Percentiles rank a stretch among this genome's conserved stretches.
phyloP scores from a whole-genome alignment of 2,797 vertebrate genomes.

The Heterohyrax brucei region DNA sequence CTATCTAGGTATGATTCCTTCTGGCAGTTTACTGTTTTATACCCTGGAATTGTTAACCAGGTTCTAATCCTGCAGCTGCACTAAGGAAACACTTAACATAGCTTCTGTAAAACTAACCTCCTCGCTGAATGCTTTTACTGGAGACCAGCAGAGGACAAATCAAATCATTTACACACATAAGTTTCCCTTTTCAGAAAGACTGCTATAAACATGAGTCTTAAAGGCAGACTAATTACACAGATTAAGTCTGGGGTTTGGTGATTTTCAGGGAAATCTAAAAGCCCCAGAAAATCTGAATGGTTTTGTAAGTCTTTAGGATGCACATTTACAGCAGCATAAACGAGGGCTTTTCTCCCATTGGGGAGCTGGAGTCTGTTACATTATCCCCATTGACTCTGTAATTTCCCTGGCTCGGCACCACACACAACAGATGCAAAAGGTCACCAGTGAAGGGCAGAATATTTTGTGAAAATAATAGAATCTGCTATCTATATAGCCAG shows the following conservation, averaged over 20 bases:
- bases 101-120: conserved; percentile 35
- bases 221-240: conserved; percentile 74
- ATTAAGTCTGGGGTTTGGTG: conserved; percentile 58
- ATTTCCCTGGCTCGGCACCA: conserved; percentile 83
- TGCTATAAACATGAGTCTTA: conserved; percentile 51
- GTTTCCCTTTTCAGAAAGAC: conserved; percentile 36
- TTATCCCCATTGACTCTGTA: conserved; percentile 84
- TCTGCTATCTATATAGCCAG: conserved; percentile 71
- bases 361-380: conserved; percentile 82
- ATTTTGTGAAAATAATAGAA: conserved; percentile 83
- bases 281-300: conserved; percentile 51
- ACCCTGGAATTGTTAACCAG: conserved; percentile 47
- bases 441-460: conserved; percentile 84
- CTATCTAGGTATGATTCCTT: conserved; percentile 36
- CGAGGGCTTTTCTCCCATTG: conserved; percentile 76
- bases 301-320: conserved; percentile 76
- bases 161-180: conserved; percentile 44
- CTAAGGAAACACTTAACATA: background rate
- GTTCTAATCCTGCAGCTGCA: conserved; percentile 47
- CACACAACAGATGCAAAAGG: conserved; percentile 85
- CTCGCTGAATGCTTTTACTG: conserved; percentile 1
- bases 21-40: conserved; percentile 36
- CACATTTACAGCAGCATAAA: conserved; percentile 62
- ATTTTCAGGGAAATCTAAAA: conserved; percentile 78
- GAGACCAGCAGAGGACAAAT: conserved; percentile 46